Evolutionary conservation across 2,113 vertebrate species (phyloP).

Genomic region (Pan paniscus): DNA sequence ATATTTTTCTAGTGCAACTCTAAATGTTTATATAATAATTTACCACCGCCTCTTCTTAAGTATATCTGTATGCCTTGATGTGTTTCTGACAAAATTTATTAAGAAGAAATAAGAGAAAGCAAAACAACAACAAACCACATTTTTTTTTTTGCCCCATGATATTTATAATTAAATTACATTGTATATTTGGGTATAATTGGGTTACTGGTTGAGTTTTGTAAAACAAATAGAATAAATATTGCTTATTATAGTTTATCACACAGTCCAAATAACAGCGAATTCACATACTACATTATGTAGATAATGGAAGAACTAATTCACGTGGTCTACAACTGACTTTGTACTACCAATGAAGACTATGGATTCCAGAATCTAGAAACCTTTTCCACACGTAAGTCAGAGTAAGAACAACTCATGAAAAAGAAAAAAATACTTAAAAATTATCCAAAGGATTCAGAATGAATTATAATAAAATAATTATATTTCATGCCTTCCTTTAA

Average conservation of each 20-base stretch:
- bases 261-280: slow-evolving; percentile 57
- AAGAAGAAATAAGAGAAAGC: neutral
- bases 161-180: slow-evolving; percentile 58
- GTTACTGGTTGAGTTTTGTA: slow-evolving; percentile 70
- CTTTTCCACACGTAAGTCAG: slow-evolving; percentile 29
- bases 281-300: slow-evolving; percentile 44
- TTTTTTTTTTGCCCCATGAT: slow-evolving; percentile 39
- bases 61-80: slow-evolving; percentile 49
- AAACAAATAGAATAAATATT: slow-evolving; percentile 67
- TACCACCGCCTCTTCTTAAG: slow-evolving; percentile 38
- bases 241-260: slow-evolving; percentile 57
- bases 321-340: neutral
- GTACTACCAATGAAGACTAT: slow-evolving; percentile 59
- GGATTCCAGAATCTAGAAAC: slow-evolving; percentile 46
- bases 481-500: neutral
- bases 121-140: neutral
- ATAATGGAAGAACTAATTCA: slow-evolving; percentile 48
- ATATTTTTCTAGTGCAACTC: slow-evolving; percentile 10
- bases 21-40: slow-evolving; percentile 54
- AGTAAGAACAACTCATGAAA: slow-evolving; percentile 10
- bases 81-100: slow-evolving; percentile 60
- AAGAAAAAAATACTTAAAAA: neutral
- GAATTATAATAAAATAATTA: neutral
- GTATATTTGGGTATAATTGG: slow-evolving; percentile 58
- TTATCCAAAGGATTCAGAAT: neutral